A percentile compares a stretch with the other conserved stretches of the same genome.
These are phyloP conservation scores for Propithecus coquereli DNA, from an alignment of 2,113 vertebrate species.

Conservation along the genomic window DNA sequence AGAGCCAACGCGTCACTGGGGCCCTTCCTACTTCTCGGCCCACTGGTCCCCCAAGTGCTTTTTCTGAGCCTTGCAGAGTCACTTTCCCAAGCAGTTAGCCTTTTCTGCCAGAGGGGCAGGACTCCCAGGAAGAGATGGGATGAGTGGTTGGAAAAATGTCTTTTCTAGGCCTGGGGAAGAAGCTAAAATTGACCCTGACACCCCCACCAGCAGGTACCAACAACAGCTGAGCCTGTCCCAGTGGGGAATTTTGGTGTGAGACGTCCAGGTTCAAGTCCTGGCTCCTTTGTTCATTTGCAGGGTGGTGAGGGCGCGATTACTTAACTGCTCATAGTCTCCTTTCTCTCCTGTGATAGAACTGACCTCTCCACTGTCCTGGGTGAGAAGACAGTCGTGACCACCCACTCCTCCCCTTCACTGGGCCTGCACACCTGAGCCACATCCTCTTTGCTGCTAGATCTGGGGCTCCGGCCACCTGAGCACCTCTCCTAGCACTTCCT, in stretches of 20 bases:
- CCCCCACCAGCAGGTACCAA: background rate
- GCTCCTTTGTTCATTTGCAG: background rate
- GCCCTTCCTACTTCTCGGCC: background rate
- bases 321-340: background rate
- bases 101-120: background rate
- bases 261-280: background rate
- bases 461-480: background rate
- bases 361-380: too few species aligned
- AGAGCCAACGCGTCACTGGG: background rate
- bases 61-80: background rate
- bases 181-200: background rate
- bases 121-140: background rate
- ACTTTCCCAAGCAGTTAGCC: background rate
- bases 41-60: background rate
- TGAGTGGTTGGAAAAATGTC: background rate
- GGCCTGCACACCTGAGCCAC: accelerated
- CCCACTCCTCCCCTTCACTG: background rate
- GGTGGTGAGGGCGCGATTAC: accelerated
- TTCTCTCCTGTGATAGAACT: accelerated
- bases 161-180: background rate
- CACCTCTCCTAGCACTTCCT: background rate
- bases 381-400: background rate
- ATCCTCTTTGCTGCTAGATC: background rate
- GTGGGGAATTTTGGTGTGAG: background rate
- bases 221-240: background rate